These are phyloP conservation scores for Drosophila acutilabella DNA, from an alignment of 2,888 invertebrate species.

Conservation along the genomic window DNA sequence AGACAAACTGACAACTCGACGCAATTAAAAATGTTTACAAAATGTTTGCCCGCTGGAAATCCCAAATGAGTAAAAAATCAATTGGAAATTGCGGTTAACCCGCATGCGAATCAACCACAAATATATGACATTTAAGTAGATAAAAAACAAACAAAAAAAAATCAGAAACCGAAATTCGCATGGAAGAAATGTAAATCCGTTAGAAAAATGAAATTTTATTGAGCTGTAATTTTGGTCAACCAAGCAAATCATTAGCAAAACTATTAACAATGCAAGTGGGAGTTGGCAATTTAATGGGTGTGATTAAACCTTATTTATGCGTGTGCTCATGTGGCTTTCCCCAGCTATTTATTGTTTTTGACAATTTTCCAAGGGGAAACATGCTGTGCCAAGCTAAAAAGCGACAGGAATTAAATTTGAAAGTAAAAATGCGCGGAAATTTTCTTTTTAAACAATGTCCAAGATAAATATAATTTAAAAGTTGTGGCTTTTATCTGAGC, in stretches of 20 bases:
- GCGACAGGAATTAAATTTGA: background rate
- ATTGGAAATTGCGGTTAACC: conserved; percentile 64
- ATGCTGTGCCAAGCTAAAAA: background rate
- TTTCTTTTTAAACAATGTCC: background rate
- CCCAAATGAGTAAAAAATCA: conserved; percentile 67
- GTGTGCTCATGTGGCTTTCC: conserved; percentile 31
- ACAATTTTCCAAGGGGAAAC: conserved; percentile 10
- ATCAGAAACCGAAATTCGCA: conserved; percentile 48
- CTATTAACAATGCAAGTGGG: conserved; percentile 50
- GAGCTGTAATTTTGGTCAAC: conserved; percentile 58
- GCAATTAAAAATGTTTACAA: conserved; percentile 35
- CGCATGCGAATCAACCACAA: conserved; percentile 43
- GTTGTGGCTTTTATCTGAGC: background rate
- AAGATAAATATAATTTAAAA: background rate
- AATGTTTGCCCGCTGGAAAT: background rate
- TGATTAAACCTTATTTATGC: conserved; percentile 36
- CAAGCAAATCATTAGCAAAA: conserved; percentile 64
- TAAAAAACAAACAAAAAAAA: conserved; percentile 16
- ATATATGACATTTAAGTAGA: conserved; percentile 39
- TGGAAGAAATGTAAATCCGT: conserved; percentile 52
- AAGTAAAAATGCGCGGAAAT: background rate
- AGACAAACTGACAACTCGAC: conserved; percentile 32
- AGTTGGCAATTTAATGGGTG: background rate
- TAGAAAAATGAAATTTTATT: conserved; percentile 12
- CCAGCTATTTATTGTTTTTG: conserved; percentile 20